These are phyloP conservation scores for Lepus americanus DNA, from an alignment of 2,113 vertebrate species.

Conservation along the genomic window DNA sequence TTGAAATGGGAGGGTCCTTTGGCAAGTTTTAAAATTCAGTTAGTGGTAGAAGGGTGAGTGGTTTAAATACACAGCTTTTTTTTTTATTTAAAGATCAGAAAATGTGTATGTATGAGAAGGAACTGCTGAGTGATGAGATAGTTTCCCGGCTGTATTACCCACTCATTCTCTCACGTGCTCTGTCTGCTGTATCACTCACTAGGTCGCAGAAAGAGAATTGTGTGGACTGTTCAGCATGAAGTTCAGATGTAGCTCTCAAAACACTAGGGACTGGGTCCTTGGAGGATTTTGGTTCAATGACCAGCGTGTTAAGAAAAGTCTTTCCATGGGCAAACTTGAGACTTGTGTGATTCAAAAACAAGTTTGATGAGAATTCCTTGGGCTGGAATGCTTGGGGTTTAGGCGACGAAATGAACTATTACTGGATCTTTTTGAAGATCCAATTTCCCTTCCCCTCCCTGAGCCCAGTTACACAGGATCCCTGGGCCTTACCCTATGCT, in stretches of 20 bases:
- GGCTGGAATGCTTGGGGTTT: conserved; percentile 68
- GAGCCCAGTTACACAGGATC: not conserved
- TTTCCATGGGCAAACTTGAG: conserved; percentile 13
- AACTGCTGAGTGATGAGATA: not conserved
- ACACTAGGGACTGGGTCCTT: not conserved
- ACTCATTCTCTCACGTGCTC: not conserved
- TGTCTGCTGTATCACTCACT: not conserved
- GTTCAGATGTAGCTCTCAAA: conserved; percentile 43
- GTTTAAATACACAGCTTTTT: not conserved
- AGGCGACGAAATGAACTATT: conserved; percentile 59
- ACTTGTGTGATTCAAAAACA: not conserved
- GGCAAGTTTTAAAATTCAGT: not conserved
- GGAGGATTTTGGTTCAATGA: conserved; percentile 13
- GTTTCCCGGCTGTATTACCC: not conserved
- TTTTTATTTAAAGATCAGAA: not conserved
- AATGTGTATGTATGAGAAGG: not conserved
- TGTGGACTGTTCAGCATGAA: not conserved
- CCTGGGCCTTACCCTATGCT: not conserved
- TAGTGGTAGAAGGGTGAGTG: not conserved
- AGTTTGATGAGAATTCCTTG: conserved; percentile 46
- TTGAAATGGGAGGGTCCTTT: conserved; percentile 1
- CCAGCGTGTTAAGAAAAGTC: not conserved
- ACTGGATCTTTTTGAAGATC: conserved; percentile 57
- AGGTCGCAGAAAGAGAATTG: conserved; percentile 18
- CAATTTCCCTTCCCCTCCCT: conserved; percentile 49